A percentile compares a stretch with the other conserved stretches of the same genome.
These are phyloP conservation scores for Endotricha flammealis DNA, from an alignment of 2,888 invertebrate genomes.

Conservation along the genomic window DNA sequence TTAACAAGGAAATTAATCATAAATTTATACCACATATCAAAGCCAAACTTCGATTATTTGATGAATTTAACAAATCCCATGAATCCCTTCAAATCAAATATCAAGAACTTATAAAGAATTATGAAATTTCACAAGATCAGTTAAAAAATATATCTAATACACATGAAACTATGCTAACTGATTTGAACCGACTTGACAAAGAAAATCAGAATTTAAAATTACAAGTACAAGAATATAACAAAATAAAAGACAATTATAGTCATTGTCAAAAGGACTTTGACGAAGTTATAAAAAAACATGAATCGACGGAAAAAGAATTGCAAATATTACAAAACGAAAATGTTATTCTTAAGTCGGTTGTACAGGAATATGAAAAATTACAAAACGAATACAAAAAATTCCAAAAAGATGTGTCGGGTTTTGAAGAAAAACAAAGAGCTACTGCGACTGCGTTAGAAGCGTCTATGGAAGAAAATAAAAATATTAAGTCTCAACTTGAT, in stretches of 20 bases:
- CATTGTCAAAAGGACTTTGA: slow-evolving; percentile 5
- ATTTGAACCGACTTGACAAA: slow-evolving; percentile 23
- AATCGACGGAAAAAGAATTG: slow-evolving; percentile 16
- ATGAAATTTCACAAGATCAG: slow-evolving; percentile 3
- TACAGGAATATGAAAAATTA: slow-evolving; percentile 14
- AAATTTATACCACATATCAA: slow-evolving; percentile 20
- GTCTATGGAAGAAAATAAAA: slow-evolving; percentile 23
- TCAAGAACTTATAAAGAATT: slow-evolving; percentile 8
- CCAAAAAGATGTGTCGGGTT: slow-evolving; percentile 28
- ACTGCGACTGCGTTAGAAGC: slow-evolving; percentile 24
- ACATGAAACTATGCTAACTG: slow-evolving; percentile 12
- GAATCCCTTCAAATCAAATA: neutral
- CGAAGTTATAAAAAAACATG: slow-evolving; percentile 1
- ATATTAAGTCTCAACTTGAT: slow-evolving; percentile 15
- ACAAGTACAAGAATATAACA: slow-evolving; percentile 13
- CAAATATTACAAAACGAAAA: slow-evolving; percentile 22
- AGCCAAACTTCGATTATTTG: slow-evolving; percentile 23
- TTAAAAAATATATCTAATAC: slow-evolving; percentile 1
- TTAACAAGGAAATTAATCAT: slow-evolving; percentile 29
- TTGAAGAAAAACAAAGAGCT: slow-evolving; percentile 23
- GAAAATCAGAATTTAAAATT: slow-evolving; percentile 18
- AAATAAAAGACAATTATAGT: slow-evolving; percentile 9
- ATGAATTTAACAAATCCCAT: slow-evolving; percentile 11
- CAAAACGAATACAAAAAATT: slow-evolving; percentile 20
- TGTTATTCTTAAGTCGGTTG: slow-evolving; percentile 15